Base-by-base conservation (phyloP, 2,797 vertebrate genomes). In the Sebastes oblongus region DNA sequence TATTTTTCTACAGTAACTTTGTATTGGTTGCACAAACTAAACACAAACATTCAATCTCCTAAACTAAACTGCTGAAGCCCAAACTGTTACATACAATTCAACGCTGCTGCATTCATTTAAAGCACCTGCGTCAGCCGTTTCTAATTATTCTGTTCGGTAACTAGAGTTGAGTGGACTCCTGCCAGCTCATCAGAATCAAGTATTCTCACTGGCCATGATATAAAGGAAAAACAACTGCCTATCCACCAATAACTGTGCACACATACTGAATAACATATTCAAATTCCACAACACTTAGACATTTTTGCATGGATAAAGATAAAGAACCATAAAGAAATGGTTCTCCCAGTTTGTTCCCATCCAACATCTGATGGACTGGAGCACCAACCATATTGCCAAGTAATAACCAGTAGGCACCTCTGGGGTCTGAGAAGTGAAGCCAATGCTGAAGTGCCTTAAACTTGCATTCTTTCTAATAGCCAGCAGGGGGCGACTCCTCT, bases 201-300 rank as follows among this genome's bases (percentile, higher is more conserved):
- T 24, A 56, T 71, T 74, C 74, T 76, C 46, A 20, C 9, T 27
- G 52, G 58, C 20, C 30, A 4, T 11, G 2, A 11, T 27, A 22
- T 59, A 52, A 71, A 65, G 20, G 14, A 39, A 56, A 56, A 69
- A 77, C 4, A 72, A 75, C 61, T 24, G 60, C n/a, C 58, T 50
- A 32, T 36, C 24, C 62, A 77, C n/a, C 72, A 67, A 58, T 52
- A 79, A 77, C 27, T 46, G 25, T 13, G 39, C 22, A 81, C 54
- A 27, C 36, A 34, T 8, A 59, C 18, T 62, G 78, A 78, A 82
- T 81, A 82, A 77, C 29, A 80, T 61, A 79, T 81, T 86, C 22
- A 59, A 27, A 77, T 75, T 75, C 69, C 72, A 70, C 70, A 75
- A 66, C 32, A 29, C 18, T 34, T 52, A 78, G 39, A 65, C 22